Conservation (phyloP, 2,113 vertebrate genomes). For the Chionis minor region DNA sequence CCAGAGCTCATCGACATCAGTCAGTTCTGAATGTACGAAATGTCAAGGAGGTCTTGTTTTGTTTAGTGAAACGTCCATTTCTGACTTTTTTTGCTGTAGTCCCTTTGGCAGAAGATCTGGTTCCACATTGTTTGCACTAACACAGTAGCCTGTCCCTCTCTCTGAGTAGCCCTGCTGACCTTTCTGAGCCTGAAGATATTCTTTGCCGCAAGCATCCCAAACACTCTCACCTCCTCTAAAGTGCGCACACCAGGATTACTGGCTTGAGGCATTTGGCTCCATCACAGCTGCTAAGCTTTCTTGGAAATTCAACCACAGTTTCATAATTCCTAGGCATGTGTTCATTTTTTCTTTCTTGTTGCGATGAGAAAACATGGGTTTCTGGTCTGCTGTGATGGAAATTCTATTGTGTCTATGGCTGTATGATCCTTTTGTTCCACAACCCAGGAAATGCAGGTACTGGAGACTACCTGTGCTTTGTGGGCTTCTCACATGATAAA, state of each 20-base stretch:
- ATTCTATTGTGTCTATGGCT: background rate
- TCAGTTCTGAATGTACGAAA: background rate
- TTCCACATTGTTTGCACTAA: background rate
- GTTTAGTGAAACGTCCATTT: background rate
- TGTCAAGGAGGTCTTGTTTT: background rate
- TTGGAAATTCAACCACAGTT: constrained; percentile 60
- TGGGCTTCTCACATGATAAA: background rate
- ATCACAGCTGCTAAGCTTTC: constrained; percentile 36
- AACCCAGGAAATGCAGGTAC: background rate
- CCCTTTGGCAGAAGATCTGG: background rate
- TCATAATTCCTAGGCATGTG: constrained; percentile 31
- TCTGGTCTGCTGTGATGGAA: constrained; percentile 32
- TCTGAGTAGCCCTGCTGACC: background rate
- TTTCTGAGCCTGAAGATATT: background rate
- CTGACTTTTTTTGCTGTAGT: background rate
- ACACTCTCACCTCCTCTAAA: background rate
- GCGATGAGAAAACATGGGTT: constrained; percentile 45
- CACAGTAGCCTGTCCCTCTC: background rate
- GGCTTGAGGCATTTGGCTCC: constrained; percentile 35
- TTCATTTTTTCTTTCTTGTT: background rate
- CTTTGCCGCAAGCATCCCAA: background rate
- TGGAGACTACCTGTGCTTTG: background rate
- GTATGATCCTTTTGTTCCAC: background rate
- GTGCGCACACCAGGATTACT: background rate
- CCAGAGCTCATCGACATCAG: background rate